Evolutionary conservation across 2,797 vertebrate species (phyloP).

Genomic region (Toxotes lorentzi): DNA sequence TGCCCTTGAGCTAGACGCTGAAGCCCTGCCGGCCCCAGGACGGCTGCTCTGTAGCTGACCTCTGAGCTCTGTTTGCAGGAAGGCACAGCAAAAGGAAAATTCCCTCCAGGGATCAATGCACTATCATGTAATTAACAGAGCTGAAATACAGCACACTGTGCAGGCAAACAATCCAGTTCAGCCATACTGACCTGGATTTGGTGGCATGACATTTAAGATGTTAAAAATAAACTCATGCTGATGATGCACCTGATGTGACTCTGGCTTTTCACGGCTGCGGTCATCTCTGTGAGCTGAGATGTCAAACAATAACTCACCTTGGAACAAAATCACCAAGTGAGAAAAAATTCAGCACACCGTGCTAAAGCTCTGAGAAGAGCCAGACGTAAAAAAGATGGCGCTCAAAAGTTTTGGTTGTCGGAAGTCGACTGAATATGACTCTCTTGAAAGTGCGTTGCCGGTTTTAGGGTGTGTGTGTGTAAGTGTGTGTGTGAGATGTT

Average conservation of each 20-base stretch:
- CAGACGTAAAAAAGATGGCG: constrained; percentile 25
- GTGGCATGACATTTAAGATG: neutral
- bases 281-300: neutral
- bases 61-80: constrained; percentile 21
- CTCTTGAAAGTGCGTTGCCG: too few species aligned
- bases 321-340: neutral
- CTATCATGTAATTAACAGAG: constrained; percentile 20
- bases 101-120: constrained; percentile 21
- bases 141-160: neutral
- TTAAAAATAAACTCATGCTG: neutral
- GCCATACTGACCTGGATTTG: too few species aligned
- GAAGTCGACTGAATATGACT: constrained; percentile 27
- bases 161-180: neutral
- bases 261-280: neutral
- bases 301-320: neutral
- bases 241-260: neutral
- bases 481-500: constrained; percentile 1
- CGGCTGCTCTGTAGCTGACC: constrained; percentile 32
- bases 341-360: neutral
- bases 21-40: constrained; percentile 26
- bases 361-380: constrained; percentile 26
- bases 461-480: neutral
- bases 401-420: constrained; percentile 34
- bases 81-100: constrained; percentile 10
- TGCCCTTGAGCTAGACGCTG: constrained; percentile 52